Percentiles rank a stretch among this genome's conserved stretches.
phyloP scores from a whole-genome alignment of 1,140 invertebrate species.

The Ceratosolen solmsi region DNA sequence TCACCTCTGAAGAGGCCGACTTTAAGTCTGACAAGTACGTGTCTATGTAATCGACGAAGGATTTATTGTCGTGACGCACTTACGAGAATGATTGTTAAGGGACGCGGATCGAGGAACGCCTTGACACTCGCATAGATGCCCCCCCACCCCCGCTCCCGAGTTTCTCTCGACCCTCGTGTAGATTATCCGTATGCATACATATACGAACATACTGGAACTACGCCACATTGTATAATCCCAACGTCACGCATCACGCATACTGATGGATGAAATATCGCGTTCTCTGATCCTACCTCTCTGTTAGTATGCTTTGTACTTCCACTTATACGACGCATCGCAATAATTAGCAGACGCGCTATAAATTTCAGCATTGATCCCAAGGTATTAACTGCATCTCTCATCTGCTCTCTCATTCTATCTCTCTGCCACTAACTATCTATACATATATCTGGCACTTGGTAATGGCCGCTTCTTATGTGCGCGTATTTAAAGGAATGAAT shows the following conservation, averaged over 20 bases:
- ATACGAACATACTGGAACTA: background rate
- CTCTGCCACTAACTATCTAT: background rate
- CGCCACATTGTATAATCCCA: constrained; percentile 23
- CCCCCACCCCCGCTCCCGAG: too few species aligned
- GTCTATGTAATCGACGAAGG: background rate
- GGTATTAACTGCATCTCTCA: background rate
- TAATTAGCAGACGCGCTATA: constrained; percentile 29
- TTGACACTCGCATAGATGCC: background rate
- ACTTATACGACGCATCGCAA: background rate
- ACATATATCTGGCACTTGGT: too few species aligned
- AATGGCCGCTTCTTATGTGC: too few species aligned
- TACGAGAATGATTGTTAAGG: background rate
- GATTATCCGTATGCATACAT: background rate
- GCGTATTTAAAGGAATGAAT: background rate
- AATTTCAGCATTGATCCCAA: constrained; percentile 11
- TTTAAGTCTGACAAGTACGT: background rate
- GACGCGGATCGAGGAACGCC: background rate
- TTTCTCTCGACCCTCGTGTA: background rate
- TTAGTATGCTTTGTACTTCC: background rate
- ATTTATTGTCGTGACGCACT: constrained; percentile 1
- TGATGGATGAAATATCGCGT: constrained; percentile 16
- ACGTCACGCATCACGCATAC: background rate
- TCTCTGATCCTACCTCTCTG: background rate
- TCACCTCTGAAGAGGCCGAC: background rate
- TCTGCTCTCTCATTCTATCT: background rate